Percentiles rank a stretch among this genome's conserved stretches.
Evolutionary conservation across 2,888 invertebrate species (phyloP).

Genomic region (Arrhopalites spinosus): DNA sequence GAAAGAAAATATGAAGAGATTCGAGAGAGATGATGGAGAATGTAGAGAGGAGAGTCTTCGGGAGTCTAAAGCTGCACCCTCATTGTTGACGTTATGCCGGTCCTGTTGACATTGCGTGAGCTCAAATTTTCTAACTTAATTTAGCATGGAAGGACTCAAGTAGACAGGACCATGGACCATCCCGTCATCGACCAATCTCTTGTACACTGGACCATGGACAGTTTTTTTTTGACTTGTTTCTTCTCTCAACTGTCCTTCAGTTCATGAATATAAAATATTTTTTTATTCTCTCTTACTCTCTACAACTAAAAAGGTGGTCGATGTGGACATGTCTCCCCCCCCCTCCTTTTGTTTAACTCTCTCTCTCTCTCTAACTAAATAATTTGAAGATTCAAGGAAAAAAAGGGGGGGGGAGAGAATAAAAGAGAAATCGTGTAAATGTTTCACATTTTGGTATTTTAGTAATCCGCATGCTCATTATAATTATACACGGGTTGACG

Average conservation of each 20-base stretch:
- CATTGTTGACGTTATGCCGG: too few relatives aligned
- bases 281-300: too few relatives aligned
- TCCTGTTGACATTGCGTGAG: constrained; percentile 54
- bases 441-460: background rate
- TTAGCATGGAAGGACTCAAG: constrained; percentile 32
- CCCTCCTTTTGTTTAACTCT: too few relatives aligned
- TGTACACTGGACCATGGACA: too few relatives aligned
- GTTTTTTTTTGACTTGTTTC: too few relatives aligned
- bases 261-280: too few relatives aligned
- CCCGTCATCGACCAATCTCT: too few relatives aligned
- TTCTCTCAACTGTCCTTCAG: background rate
- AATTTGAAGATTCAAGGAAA: too few relatives aligned
- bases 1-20: constrained; percentile 17
- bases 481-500: constrained; percentile 25
- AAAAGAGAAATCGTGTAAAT: background rate
- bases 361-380: too few relatives aligned
- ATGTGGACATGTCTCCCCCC: background rate
- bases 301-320: background rate
- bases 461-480: background rate
- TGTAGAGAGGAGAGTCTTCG: too few relatives aligned
- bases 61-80: constrained; percentile 48
- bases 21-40: too few relatives aligned
- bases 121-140: constrained; percentile 52
- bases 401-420: background rate
- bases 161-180: background rate